Evolutionary conservation across 1,140 invertebrate species (phyloP), one percentile per base, ranked within the genome.

Genomic region (Drosophila bocki): DNA sequence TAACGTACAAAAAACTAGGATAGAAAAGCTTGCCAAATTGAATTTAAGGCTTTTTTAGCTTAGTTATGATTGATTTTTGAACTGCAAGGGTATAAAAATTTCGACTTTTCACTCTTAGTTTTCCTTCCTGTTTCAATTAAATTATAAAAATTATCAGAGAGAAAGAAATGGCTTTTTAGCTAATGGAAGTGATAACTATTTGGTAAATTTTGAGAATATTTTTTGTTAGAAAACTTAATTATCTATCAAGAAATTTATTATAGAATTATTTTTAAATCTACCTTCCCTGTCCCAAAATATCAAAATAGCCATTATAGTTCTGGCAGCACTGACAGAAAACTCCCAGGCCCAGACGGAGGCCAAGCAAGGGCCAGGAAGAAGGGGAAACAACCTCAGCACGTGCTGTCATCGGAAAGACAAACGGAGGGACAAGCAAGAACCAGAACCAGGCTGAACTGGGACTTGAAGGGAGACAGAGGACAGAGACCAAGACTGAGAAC

Each of bases 111-210:
- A 6, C 26, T 6, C 5, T 29, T 29, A 29, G 26, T 29, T 6
- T 29, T 0, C 26, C 26, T 7, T 29, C 26, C 26, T 7, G 26
- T 88, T 80, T 81, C 84, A 88, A 88, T 88, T 88, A 90, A 88
- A 84, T 88, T 84, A 88, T 85, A 88, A 84, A 84, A 81, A 90
- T 81, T 71, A 78, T 65, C 64, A 35, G 42, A 7, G 1, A 4
- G 15, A 6, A 15, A 65, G 62, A 17, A 39, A 15, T 69, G 61
- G 15, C 29, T 1, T 12, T n/a, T 51, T 51, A 17, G 61, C 37
- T 13, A 9, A 39, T 3, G 7, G 12, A 54, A 9, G 1, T 19
- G 13, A 7, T 9, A 22, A 22, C 2, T 22, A 35, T 15, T 11
- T 2, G 11, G 6, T 5, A 1, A 7, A 13, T 17, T 17, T 44